Percentiles rank a stretch among this genome's conserved stretches.
Conservation (phyloP, 2,113 vertebrate species). For the Symphodus melops region DNA sequence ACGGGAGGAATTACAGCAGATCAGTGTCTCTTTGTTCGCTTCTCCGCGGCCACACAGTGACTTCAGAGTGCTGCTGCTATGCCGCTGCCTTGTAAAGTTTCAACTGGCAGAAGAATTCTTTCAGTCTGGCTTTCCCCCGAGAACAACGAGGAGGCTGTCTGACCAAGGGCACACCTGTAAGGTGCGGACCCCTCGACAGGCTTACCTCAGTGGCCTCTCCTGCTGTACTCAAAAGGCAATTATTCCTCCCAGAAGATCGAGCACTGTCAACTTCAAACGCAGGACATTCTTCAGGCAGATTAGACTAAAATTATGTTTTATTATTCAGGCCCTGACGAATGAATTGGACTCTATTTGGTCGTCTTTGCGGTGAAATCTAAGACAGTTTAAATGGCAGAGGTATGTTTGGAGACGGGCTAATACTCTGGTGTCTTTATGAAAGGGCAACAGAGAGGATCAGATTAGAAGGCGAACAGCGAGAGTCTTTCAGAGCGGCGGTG, state of each 20-base stretch:
- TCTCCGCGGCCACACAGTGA: conserved; percentile 52
- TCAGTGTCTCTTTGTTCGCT: conserved; percentile 74
- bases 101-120: conserved; percentile 73
- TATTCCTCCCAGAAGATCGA: conserved; percentile 90
- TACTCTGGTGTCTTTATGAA: conserved; percentile 91
- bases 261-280: conserved; percentile 94
- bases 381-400: conserved; percentile 95
- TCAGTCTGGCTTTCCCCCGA: conserved; percentile 51
- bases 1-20: conserved; percentile 62
- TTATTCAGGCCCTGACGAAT: conserved; percentile 88
- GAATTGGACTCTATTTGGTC: conserved; percentile 90
- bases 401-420: conserved; percentile 94
- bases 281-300: conserved; percentile 95
- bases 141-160: conserved; percentile 92
- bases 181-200: conserved; percentile 84
- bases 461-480: conserved; percentile 92
- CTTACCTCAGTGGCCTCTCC: conserved; percentile 87
- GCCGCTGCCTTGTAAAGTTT: conserved; percentile 68
- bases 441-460: conserved; percentile 92
- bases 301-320: conserved; percentile 99
- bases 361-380: conserved; percentile 93
- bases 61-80: conserved; percentile 44
- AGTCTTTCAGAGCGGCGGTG: conserved; percentile 87
- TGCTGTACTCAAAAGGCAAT: conserved; percentile 90
- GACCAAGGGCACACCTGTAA: conserved; percentile 92